Percentiles rank a stretch among this genome's conserved stretches.
phyloP scores from a whole-genome alignment of 2,888 invertebrate genomes.

The Drosophila aldrichi region DNA sequence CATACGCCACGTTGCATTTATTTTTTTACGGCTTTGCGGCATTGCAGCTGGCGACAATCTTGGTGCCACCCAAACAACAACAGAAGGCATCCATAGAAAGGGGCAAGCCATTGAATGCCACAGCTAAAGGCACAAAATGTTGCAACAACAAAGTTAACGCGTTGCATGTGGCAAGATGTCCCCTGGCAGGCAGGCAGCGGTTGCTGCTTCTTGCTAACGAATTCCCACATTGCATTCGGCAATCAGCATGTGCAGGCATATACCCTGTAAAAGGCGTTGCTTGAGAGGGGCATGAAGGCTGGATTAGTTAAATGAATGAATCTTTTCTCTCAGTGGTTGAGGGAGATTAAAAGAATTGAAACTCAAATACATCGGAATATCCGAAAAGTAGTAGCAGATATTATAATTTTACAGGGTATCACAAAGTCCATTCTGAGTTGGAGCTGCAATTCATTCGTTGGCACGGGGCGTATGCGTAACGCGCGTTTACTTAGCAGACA shows the following conservation, averaged over 20 bases:
- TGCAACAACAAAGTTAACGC: constrained; percentile 48
- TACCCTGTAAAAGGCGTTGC: constrained; percentile 15
- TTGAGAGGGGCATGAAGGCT: no score
- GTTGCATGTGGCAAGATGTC: constrained; percentile 9
- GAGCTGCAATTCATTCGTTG: background rate
- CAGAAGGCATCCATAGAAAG: background rate
- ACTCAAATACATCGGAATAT: no score
- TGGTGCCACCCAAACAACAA: constrained; percentile 12
- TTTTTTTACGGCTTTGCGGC: constrained; percentile 40
- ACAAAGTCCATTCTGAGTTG: background rate
- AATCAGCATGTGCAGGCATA: constrained; percentile 34
- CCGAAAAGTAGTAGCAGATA: no score
- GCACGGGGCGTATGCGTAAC: constrained; percentile 43
- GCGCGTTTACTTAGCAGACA: constrained; percentile 5
- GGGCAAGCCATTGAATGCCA: constrained; percentile 25
- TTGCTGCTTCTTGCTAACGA: background rate
- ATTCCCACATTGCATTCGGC: constrained; percentile 20
- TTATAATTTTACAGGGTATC: background rate
- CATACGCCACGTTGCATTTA: constrained; percentile 59
- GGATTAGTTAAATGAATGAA: no score
- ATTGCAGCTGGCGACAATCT: constrained; percentile 51
- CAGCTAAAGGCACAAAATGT: constrained; percentile 37
- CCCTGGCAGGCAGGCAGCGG: background rate
- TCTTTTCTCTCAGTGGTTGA: no score
- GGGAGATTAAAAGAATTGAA: no score